Base-by-base conservation (phyloP, 1,140 invertebrate species). In the Drosophila baimaii region DNA sequence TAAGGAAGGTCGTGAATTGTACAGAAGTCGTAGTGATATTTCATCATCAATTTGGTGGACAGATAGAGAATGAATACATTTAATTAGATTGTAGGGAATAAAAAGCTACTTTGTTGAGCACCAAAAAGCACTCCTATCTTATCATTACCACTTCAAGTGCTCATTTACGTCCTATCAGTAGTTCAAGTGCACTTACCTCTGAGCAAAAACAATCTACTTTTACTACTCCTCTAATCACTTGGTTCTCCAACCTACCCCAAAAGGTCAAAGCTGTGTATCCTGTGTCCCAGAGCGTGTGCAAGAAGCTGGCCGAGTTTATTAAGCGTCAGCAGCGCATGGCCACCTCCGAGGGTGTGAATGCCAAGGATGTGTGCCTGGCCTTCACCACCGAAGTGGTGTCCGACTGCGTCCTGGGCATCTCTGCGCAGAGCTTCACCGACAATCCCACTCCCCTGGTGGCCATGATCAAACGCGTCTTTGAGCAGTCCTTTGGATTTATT, bases 381-480 rank as follows among this genome's bases (percentile, higher is more conserved):
- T 94, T 88, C 66, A 93, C 93, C 5, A 92, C 91, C 0, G 93
- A 94, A 39, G 91, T 93, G 1, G 92, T 93, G 1, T 91, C 93
- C 0, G 92, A 85, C 61, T 92, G 92, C 15, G 93, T 92, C 0
- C 91, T 94, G 57, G 93, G 92, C 1, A 79, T 93, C 9, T 90
- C 92, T 13, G 90, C 89, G 0, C 79, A 83, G 65, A 84, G 79
- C 79, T 93, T 83, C 57, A 73, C 49, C 2, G 75, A 74, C 9
- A 89, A 56, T 25, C 77, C 66, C 6, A 66, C 56, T 0, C 91
- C 76, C 0, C 17, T 76, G 43, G 75, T 75, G 44, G 83, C 13
- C 59, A 81, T 29, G 64, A 74, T 35, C 9, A 61, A 17, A 21
- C 84, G 21, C 31, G 92, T 73, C 8, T 81, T 81, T 19, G 62